phyloP scores from a whole-genome alignment of 2,888 invertebrate genomes.

The Halocaridina rubra region DNA sequence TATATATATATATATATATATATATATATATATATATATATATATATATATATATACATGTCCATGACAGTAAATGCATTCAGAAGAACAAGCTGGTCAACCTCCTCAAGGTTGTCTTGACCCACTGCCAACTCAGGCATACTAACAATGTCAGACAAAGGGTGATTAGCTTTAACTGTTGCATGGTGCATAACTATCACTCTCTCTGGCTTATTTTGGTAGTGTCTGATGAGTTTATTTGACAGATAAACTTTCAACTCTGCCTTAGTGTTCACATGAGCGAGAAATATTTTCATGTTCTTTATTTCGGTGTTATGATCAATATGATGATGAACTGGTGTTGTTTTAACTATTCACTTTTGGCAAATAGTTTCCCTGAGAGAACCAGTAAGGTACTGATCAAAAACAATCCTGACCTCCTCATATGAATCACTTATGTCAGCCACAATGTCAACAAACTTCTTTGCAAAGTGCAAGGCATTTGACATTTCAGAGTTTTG shows the following conservation, averaged over 20 bases:
- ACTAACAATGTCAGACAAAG: background rate
- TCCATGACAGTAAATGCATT: slow-evolving; percentile 6
- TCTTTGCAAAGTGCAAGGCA: background rate
- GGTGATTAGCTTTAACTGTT: background rate
- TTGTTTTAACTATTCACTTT: background rate
- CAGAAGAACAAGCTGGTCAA: background rate
- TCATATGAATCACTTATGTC: background rate
- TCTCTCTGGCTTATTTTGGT: background rate
- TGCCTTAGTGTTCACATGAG: background rate
- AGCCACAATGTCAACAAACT: background rate
- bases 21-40: no score
- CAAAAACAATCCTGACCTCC: background rate
- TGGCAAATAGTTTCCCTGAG: slow-evolving; percentile 3
- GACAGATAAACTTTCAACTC: background rate
- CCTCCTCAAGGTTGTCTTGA: background rate
- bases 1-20: no score
- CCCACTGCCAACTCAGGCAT: background rate
- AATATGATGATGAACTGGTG: slow-evolving; percentile 4
- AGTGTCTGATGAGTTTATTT: background rate
- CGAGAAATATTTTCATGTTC: background rate
- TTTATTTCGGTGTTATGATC: background rate
- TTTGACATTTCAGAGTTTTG: slow-evolving; percentile 2
- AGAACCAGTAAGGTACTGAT: background rate
- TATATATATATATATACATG: no score
- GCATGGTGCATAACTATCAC: background rate